Evolutionary conservation across 2,797 vertebrate species (phyloP).

Genomic region (Melopsittacus undulatus): DNA sequence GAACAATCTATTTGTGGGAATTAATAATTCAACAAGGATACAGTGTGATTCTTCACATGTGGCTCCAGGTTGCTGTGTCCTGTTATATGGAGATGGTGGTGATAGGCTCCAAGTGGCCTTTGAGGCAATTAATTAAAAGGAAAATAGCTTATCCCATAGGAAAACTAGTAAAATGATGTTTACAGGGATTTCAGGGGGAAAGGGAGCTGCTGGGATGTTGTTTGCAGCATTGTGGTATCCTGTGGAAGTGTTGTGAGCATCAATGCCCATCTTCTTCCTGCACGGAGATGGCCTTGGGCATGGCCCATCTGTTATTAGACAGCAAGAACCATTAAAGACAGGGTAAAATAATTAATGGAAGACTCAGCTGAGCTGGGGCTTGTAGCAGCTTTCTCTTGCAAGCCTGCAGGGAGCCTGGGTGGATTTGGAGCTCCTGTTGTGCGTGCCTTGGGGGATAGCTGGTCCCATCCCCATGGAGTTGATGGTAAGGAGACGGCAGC

Average conservation of each 20-base stretch:
- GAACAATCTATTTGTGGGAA: neutral
- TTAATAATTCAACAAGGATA: neutral
- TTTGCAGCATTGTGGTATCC: neutral
- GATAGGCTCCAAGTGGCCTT: neutral
- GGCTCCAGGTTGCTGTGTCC: neutral
- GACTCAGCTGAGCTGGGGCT: neutral
- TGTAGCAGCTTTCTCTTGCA: neutral
- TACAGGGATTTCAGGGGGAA: neutral
- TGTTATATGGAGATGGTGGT: neutral
- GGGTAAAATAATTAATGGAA: neutral
- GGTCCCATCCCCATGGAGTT: rapidly evolving
- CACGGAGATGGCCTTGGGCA: neutral
- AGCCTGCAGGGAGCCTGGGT: neutral
- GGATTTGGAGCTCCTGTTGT: too few relatives aligned
- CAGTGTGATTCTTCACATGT: neutral
- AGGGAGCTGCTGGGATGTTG: neutral
- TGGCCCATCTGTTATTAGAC: too few relatives aligned
- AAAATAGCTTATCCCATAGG: neutral
- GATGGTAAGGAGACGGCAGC: neutral
- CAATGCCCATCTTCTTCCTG: neutral
- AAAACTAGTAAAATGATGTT: neutral
- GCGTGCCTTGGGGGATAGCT: neutral
- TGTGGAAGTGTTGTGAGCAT: rapidly evolving
- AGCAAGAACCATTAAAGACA: neutral
- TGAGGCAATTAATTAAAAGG: neutral